Evolutionary conservation across 1,140 invertebrate genomes (phyloP).

Genomic region (Tetranychus cinnabarinus): DNA sequence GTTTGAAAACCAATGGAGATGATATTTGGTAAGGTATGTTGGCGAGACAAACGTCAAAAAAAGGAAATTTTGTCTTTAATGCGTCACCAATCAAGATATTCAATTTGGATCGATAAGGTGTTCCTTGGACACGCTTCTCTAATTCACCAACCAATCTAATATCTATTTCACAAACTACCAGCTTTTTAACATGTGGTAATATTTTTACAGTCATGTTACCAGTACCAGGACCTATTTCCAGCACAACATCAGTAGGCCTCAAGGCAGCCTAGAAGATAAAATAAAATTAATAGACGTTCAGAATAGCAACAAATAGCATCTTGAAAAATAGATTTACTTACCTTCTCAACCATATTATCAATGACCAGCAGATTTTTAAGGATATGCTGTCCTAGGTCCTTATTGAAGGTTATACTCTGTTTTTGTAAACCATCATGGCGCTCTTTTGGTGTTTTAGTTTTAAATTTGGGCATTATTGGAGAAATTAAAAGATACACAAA

Average conservation of each 20-base stretch:
- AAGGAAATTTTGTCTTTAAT: constrained; percentile 78
- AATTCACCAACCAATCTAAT: constrained; percentile 76
- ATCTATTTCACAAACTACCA: constrained; percentile 92
- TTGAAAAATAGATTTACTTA: constrained; percentile 12
- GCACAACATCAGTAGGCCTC: constrained; percentile 66
- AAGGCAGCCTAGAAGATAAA: constrained; percentile 36
- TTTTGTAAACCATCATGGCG: constrained; percentile 26
- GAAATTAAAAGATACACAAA: no score
- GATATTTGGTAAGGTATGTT: constrained; percentile 97
- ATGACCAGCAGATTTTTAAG: constrained; percentile 93
- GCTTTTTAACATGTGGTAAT: constrained; percentile 76
- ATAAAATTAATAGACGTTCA: constrained; percentile 3
- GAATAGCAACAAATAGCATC: background rate
- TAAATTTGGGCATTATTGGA: background rate
- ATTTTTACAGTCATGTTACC: constrained; percentile 90
- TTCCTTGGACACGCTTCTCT: constrained; percentile 86
- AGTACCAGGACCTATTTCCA: constrained; percentile 96
- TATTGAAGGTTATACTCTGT: constrained; percentile 46
- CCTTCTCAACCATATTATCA: constrained; percentile 83
- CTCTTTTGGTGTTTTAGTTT: background rate
- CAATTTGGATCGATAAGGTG: constrained; percentile 58
- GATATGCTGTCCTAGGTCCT: constrained; percentile 84
- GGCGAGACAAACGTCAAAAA: constrained; percentile 97
- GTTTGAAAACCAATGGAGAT: constrained; percentile 88
- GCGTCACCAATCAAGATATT: constrained; percentile 86